Evolutionary conservation across 2,113 vertebrate genomes (phyloP), one percentile per base, ranked within the genome.

Genomic region (Nettapus auritus): DNA sequence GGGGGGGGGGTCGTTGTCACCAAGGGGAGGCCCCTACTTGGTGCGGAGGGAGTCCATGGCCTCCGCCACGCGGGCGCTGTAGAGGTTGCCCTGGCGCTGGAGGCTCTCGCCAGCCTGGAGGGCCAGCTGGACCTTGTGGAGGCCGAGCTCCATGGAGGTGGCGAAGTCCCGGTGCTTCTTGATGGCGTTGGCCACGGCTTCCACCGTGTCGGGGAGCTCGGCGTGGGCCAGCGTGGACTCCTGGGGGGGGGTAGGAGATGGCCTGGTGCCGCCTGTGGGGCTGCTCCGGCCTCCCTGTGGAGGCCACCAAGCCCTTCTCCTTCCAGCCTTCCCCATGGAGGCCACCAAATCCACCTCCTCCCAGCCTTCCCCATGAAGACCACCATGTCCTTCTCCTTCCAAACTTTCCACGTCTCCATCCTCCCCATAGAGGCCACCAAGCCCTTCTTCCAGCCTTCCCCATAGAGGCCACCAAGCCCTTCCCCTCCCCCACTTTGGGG

Each of bases 121-220:
- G 1, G 98, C 98, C 73, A 97, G 96, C 33, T 99, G 98, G 89
- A 99, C 98, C 89, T 99, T 97, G 87, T 99, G 99, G 70, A 98
- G 96, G 98, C 98, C 98, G 69, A 99, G 98, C 88, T 99, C 99
- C 99, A 99, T 98, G 15, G 98, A 99, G 90, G 98, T 99, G 96
- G 97, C 98, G 96, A 99, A 99, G 94, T 99, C 99, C 70, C 98
- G 98, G 97, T 99, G 99, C 93, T 97, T 98, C 96, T 98, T 99
- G 62, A 99, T 97, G 3, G 99, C 98, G 0, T 97, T 98, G 85
- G 97, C 98, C 3, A 98, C 99, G 0, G 98, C 98, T 56, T 99
- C 98, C 97, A 99, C 98, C 0, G 99, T 98, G 64, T 97, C 95
- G 0, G 99, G 99, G 29, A 99, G 97, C 96, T 99, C 98, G 8